Evolutionary conservation across 2,113 vertebrate species (phyloP).

Genomic region (Pyxicephalus adspersus): DNA sequence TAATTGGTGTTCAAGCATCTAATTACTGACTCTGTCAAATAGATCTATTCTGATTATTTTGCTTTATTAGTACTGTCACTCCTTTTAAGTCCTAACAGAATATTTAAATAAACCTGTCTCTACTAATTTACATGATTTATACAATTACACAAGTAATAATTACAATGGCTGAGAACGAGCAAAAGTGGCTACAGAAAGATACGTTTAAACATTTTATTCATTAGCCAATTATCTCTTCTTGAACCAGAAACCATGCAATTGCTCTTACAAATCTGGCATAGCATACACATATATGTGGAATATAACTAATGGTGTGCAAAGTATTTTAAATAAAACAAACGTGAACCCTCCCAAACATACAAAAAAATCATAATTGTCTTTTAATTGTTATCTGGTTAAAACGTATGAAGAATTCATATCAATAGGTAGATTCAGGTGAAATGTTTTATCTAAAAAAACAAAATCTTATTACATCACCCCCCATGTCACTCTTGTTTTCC

Average conservation of each 20-base stretch:
- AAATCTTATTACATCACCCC: too few relatives aligned
- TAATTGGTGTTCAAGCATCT: conserved; percentile 66
- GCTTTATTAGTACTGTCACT: conserved; percentile 66
- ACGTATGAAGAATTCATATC: too few relatives aligned
- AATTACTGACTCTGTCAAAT: conserved; percentile 69
- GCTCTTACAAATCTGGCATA: background rate
- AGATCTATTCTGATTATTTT: conserved; percentile 70
- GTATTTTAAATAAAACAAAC: too few relatives aligned
- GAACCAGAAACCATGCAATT: conserved; percentile 33
- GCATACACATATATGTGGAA: background rate
- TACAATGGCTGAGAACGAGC: conserved; percentile 58
- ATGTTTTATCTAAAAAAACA: too few relatives aligned
- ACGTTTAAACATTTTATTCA: conserved; percentile 27
- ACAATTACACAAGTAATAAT: conserved; percentile 64
- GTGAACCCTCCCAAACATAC: too few relatives aligned
- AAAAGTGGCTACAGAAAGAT: conserved; percentile 51
- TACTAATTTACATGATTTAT: conserved; percentile 64
- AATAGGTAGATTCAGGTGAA: too few relatives aligned
- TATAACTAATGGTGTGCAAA: too few relatives aligned
- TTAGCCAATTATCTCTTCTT: conserved; percentile 42
- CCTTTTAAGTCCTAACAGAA: conserved; percentile 63
- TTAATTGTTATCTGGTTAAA: too few relatives aligned
- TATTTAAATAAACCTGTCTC: conserved; percentile 69
- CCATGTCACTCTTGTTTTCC: too few relatives aligned
- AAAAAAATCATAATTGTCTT: too few relatives aligned